A percentile compares a stretch with the other conserved stretches of the same genome.
These are phyloP conservation scores for Caenorhabditis afra DNA, from an alignment of 2,888 invertebrate genomes.

Conservation along the genomic window DNA sequence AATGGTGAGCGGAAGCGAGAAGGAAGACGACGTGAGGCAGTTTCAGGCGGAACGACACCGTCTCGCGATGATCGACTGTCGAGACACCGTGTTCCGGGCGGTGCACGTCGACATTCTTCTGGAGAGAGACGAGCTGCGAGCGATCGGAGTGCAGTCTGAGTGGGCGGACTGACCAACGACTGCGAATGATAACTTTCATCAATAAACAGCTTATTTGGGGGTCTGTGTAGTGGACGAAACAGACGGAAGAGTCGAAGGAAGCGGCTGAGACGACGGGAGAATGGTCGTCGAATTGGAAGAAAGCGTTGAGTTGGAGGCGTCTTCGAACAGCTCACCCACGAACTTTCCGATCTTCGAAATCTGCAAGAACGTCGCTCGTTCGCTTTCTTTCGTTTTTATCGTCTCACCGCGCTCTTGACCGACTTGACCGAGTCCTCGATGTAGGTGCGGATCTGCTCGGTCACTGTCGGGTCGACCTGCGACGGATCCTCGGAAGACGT, in stretches of 20 bases:
- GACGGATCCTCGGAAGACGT: not conserved
- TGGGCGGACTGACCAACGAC: constrained; percentile 47
- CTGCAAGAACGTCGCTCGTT: constrained; percentile 7
- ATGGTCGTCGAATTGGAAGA: constrained; percentile 11
- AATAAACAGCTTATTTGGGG: not conserved
- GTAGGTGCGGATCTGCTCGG: constrained; percentile 42
- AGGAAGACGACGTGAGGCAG: not conserved
- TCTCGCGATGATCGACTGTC: constrained; percentile 72
- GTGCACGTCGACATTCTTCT: constrained; percentile 74
- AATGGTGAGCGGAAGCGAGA: constrained; percentile 30
- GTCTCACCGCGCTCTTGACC: constrained; percentile 38
- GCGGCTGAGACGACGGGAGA: not conserved
- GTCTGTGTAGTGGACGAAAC: not conserved
- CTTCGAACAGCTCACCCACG: constrained; percentile 42
- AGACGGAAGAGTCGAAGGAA: not conserved
- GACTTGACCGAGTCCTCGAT: constrained; percentile 48
- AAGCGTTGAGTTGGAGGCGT: constrained; percentile 18
- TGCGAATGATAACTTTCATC: not conserved
- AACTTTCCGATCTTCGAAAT: constrained; percentile 52
- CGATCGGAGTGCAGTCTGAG: constrained; percentile 65
- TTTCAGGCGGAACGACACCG: constrained; percentile 71
- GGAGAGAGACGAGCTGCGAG: constrained; percentile 63
- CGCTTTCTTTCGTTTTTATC: not conserved
- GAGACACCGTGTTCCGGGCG: constrained; percentile 75
- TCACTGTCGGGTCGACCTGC: constrained; percentile 27